A percentile compares a stretch with the other conserved stretches of the same genome.
Conservation (phyloP, 2,888 invertebrate genomes). For the Limnephilus marmoratus region DNA sequence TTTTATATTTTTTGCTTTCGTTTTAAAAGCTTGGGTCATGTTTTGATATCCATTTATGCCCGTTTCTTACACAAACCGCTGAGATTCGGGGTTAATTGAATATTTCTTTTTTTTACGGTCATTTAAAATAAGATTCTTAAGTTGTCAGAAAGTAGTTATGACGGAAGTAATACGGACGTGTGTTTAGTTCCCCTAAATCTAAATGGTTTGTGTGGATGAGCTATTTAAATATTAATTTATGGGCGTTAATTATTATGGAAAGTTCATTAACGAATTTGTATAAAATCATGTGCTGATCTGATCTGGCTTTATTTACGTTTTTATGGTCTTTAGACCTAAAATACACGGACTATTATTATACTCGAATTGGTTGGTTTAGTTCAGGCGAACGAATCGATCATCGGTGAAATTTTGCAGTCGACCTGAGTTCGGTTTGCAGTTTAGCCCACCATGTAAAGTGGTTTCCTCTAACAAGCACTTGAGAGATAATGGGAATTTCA, state of each 20-base stretch:
- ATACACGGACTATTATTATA: neutral
- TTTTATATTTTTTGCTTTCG: too few species aligned
- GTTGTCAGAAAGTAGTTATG: neutral
- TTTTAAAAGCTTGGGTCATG: too few species aligned
- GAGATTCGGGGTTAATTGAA: neutral
- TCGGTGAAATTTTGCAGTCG: too few species aligned
- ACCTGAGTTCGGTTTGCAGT: too few species aligned
- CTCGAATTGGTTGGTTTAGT: neutral
- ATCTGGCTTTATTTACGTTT: neutral
- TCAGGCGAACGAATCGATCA: neutral
- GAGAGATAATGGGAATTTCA: too few species aligned
- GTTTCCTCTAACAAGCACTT: too few species aligned
- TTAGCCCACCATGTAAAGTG: too few species aligned
- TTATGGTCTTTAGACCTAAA: neutral
- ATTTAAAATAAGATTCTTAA: neutral
- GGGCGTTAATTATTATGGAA: neutral
- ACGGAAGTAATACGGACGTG: neutral
- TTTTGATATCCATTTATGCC: neutral
- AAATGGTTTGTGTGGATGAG: neutral
- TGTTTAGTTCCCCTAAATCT: neutral
- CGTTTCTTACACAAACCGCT: neutral
- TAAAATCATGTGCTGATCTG: too few species aligned
- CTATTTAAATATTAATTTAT: neutral
- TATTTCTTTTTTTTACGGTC: neutral
- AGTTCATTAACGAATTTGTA: neutral